A percentile compares a stretch with the other conserved stretches of the same genome.
phyloP scores from a whole-genome alignment of 2,113 vertebrate genomes.

The Merops nubicus region DNA sequence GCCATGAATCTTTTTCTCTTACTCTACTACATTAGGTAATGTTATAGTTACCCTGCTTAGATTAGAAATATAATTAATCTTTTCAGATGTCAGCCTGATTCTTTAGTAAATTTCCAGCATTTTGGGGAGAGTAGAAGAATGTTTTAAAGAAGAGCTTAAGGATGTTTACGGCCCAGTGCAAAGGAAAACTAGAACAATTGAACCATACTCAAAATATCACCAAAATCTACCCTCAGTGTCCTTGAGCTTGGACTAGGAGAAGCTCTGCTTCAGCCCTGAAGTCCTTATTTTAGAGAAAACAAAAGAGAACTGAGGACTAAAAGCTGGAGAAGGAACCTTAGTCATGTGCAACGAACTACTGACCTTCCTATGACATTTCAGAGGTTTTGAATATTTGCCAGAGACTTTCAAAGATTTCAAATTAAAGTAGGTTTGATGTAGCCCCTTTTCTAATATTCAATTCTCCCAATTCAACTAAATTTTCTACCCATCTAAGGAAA shows the following conservation, averaged over 20 bases:
- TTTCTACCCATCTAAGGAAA: neutral
- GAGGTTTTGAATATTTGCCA: neutral
- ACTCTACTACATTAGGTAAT: neutral
- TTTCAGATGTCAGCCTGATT: neutral
- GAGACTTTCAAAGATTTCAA: neutral
- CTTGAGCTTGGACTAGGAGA: neutral
- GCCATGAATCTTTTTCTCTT: neutral
- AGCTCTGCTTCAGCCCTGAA: neutral
- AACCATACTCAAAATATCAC: neutral
- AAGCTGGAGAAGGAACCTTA: neutral
- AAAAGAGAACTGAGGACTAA: neutral
- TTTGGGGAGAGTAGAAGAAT: neutral
- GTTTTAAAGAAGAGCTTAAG: neutral
- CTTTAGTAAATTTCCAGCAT: neutral
- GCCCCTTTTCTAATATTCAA: neutral
- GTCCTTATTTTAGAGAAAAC: neutral
- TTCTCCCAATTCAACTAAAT: neutral
- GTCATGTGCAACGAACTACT: neutral
- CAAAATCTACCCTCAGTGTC: neutral
- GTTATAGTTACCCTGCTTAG: neutral
- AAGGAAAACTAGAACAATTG: neutral
- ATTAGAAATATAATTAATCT: neutral
- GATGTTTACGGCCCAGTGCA: neutral
- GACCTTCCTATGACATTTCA: neutral
- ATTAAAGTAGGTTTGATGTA: neutral